phyloP scores from a whole-genome alignment of 2,888 invertebrate genomes.

The Drosophila eohydei region DNA sequence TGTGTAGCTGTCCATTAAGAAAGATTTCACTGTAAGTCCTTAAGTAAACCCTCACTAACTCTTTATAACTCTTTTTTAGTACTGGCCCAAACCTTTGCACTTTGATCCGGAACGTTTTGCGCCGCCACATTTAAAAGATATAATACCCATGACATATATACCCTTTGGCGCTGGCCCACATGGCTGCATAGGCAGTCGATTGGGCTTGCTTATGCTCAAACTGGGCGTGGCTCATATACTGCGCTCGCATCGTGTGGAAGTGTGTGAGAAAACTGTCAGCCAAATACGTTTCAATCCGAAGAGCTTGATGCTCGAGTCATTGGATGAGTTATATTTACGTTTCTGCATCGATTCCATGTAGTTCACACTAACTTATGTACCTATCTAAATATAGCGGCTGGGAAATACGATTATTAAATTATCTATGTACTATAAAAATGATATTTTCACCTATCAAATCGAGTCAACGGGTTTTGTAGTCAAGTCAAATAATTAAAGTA shows the following conservation, averaged over 20 bases:
- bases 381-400: conserved; percentile 19
- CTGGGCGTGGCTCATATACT: conserved; percentile 80
- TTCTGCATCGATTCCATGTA: conserved; percentile 55
- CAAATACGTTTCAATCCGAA: conserved; percentile 79
- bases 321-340: conserved; percentile 74
- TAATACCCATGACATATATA: conserved; percentile 77
- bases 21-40: too few species aligned
- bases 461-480: conserved; percentile 1
- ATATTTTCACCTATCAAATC: not conserved
- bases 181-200: conserved; percentile 83
- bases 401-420: conserved; percentile 31
- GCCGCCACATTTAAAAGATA: conserved; percentile 43
- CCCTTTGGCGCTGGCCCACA: conserved; percentile 83
- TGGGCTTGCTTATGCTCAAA: conserved; percentile 81
- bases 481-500: conserved; percentile 26
- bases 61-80: conserved; percentile 52
- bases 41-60: not conserved
- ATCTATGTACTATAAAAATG: conserved; percentile 12
- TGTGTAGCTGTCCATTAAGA: too few species aligned
- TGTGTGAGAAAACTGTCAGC: conserved; percentile 62
- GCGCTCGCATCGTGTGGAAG: conserved; percentile 62
- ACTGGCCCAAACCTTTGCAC: conserved; percentile 77
- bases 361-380: not conserved
- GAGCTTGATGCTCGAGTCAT: conserved; percentile 80
- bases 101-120: conserved; percentile 83